Evolutionary conservation across 2,113 vertebrate species (phyloP).

Genomic region (Mus pahari): DNA sequence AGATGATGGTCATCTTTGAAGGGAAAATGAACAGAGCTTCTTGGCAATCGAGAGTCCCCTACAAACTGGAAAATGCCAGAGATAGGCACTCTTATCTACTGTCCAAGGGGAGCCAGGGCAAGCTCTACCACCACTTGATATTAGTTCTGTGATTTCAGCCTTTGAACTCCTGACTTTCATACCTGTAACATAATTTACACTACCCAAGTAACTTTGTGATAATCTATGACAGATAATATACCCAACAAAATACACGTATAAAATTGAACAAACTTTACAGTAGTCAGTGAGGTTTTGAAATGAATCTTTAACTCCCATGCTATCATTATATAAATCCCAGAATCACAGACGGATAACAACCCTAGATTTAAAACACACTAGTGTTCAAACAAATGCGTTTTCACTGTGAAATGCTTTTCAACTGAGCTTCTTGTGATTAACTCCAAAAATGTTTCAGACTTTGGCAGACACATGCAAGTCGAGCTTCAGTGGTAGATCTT

Average conservation of each 20-base stretch:
- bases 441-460: neutral
- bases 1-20: neutral
- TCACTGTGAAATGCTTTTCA: neutral
- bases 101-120: neutral
- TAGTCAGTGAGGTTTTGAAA: slow-evolving; percentile 35
- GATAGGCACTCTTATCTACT: neutral
- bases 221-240: neutral
- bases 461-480: neutral
- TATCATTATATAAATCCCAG: neutral
- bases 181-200: neutral
- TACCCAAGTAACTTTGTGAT: neutral
- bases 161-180: neutral
- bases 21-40: neutral
- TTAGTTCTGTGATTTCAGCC: neutral
- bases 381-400: neutral
- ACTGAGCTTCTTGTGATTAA: neutral
- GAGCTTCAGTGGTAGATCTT: neutral
- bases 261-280: neutral
- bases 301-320: neutral
- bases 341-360: neutral
- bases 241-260: neutral
- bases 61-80: neutral
- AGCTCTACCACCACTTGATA: no score
- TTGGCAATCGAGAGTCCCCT: no score
- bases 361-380: neutral